Conservation (phyloP, 2,113 vertebrate species). For the Saccopteryx bilineata region DNA sequence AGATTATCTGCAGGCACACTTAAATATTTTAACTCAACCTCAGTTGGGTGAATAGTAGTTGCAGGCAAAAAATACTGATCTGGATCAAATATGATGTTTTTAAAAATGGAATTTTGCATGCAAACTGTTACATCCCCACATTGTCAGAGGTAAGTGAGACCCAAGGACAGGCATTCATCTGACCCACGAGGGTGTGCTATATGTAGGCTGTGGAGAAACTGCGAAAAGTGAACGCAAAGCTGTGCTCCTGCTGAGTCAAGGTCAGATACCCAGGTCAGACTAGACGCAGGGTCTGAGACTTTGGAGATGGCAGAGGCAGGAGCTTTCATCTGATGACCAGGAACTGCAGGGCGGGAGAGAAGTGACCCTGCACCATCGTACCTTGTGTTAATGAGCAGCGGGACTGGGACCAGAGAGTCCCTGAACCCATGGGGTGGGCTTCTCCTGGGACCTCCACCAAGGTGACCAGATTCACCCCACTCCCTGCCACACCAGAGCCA, state of each 20-base stretch:
- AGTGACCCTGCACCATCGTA: rapidly evolving
- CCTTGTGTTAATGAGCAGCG: rapidly evolving
- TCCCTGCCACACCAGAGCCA: background rate
- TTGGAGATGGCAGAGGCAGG: background rate
- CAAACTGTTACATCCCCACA: background rate
- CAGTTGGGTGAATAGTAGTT: background rate
- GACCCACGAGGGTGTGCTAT: too few relatives aligned
- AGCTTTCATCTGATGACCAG: background rate
- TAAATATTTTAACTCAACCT: background rate
- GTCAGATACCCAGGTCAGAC: background rate
- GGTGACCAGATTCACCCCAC: background rate
- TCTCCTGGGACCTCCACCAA: background rate
- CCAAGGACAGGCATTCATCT: background rate
- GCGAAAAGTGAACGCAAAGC: background rate
- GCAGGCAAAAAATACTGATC: background rate
- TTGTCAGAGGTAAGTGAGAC: background rate
- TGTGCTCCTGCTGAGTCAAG: background rate
- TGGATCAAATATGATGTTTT: background rate
- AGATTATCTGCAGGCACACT: background rate
- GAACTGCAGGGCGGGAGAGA: background rate
- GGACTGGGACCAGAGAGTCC: background rate
- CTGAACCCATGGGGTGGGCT: background rate
- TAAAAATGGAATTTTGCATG: background rate
- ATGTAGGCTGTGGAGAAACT: background rate
- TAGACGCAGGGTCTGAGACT: background rate